Evolutionary conservation across 2,113 vertebrate genomes (phyloP).

Genomic region (Phycodurus eques): DNA sequence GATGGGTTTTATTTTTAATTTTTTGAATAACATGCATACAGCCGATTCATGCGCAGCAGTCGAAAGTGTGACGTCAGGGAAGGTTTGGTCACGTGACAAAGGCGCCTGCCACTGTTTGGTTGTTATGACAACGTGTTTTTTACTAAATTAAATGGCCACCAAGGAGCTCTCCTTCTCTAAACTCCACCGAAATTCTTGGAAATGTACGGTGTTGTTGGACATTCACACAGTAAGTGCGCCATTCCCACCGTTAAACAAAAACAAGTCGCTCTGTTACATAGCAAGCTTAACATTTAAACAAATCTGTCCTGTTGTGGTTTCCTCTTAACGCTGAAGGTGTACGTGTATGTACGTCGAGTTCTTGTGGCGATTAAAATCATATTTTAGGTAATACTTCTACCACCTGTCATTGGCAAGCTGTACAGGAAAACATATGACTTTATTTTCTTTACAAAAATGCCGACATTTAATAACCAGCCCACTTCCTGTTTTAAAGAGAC

Average conservation of each 20-base stretch:
- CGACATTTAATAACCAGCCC: background rate
- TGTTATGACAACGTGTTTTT: conserved; percentile 63
- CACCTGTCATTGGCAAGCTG: background rate
- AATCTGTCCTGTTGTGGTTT: background rate
- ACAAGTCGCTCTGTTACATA: background rate
- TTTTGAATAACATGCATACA: background rate
- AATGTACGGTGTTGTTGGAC: conserved; percentile 66
- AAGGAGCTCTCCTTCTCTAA: conserved; percentile 23
- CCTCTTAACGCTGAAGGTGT: no score
- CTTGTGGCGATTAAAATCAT: background rate
- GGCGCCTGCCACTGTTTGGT: conserved; percentile 32
- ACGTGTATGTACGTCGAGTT: background rate
- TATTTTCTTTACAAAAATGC: background rate
- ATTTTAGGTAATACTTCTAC: background rate
- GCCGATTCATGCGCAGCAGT: no score
- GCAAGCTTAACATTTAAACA: background rate
- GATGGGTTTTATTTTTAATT: background rate
- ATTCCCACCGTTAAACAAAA: background rate
- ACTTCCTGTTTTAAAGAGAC: background rate
- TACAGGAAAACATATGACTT: background rate
- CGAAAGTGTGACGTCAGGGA: background rate
- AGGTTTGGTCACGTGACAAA: conserved; percentile 47
- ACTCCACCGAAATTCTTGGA: conserved; percentile 54
- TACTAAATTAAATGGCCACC: conserved; percentile 46
- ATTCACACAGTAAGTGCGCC: conserved; percentile 67